Percentiles rank a stretch among this genome's conserved stretches.
phyloP scores from a whole-genome alignment of 2,888 invertebrate genomes.

The Mechanitis messenoides region DNA sequence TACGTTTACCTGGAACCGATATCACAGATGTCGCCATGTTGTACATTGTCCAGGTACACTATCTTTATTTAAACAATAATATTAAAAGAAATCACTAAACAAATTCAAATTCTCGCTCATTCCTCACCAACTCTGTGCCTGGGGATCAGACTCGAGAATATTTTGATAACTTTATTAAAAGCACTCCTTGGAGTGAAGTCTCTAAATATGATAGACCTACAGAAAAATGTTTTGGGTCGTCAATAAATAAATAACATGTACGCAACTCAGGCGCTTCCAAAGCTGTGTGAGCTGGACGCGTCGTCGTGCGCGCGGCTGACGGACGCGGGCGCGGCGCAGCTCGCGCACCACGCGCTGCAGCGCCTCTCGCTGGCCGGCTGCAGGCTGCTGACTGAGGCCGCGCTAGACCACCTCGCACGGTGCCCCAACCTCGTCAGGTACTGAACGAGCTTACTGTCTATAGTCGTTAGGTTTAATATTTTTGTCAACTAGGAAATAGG shows the following conservation, averaged over 20 bases:
- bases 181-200: too few species aligned
- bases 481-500: too few species aligned
- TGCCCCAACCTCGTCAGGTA: conserved; percentile 82
- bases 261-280: conserved; percentile 80
- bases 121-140: too few species aligned
- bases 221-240: too few species aligned
- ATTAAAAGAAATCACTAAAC: too few species aligned
- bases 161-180: too few species aligned
- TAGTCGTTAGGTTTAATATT: too few species aligned
- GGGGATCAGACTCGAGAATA: too few species aligned
- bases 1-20: conserved; percentile 91
- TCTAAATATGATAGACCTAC: too few species aligned
- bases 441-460: too few species aligned
- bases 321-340: conserved; percentile 92
- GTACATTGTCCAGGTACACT: conserved; percentile 65
- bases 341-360: conserved; percentile 85
- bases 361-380: conserved; percentile 89
- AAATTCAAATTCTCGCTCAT: too few species aligned
- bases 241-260: not conserved
- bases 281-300: conserved; percentile 85
- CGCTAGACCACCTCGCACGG: conserved; percentile 86
- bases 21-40: conserved; percentile 90
- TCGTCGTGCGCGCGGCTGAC: conserved; percentile 91
- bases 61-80: too few species aligned
- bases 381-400: conserved; percentile 86